These are phyloP conservation scores for Stegodyphus mimosarum DNA, from an alignment of 1,140 invertebrate species.

Conservation along the genomic window DNA sequence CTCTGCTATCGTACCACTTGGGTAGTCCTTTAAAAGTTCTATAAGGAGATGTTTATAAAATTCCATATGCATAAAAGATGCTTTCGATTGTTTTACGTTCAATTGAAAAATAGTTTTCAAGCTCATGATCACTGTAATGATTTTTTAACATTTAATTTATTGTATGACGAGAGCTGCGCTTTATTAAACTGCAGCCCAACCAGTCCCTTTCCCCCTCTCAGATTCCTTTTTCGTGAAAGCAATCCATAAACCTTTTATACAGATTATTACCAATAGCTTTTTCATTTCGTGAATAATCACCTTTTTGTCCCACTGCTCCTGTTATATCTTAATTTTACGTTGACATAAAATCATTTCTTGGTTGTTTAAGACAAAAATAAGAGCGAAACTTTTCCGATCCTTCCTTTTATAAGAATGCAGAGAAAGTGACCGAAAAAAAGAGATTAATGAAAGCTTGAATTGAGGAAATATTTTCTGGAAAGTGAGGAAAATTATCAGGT, in stretches of 20 bases:
- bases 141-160: too few species aligned
- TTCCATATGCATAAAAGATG: too few species aligned
- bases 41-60: too few species aligned
- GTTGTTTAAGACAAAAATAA: neutral
- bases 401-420: neutral
- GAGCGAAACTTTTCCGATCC: neutral
- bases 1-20: too few species aligned
- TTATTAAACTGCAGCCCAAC: too few species aligned
- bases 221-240: neutral
- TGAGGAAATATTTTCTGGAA: neutral
- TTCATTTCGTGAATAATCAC: neutral
- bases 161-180: too few species aligned
- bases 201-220: too few species aligned
- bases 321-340: neutral
- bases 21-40: too few species aligned
- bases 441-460: slow-evolving; percentile 3
- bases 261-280: neutral
- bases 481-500: slow-evolving; percentile 36
- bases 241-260: neutral
- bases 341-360: slow-evolving; percentile 17
- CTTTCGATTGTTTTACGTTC: too few species aligned
- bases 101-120: too few species aligned
- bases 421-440: neutral
- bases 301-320: slow-evolving; percentile 8
- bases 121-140: too few species aligned